A percentile compares a stretch with the other conserved stretches of the same genome.
phyloP scores from a whole-genome alignment of 2,113 vertebrate species.

The Anthoscopus minutus region DNA sequence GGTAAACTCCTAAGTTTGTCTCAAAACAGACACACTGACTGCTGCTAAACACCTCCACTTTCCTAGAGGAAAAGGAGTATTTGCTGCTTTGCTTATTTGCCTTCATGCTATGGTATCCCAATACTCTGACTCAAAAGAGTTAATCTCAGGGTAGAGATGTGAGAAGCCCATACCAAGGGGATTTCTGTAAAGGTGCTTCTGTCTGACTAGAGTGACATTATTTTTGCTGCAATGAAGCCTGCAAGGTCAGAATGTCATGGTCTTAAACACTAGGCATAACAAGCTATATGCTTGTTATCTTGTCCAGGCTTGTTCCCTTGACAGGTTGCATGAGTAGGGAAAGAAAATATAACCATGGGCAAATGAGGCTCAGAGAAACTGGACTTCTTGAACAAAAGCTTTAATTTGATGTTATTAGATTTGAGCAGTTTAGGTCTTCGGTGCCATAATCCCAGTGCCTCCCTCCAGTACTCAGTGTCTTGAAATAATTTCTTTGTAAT shows the following conservation, averaged over 20 bases:
- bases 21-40: not conserved
- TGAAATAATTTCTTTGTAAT: not conserved
- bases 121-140: not conserved
- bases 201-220: not conserved
- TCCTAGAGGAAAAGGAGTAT: not conserved
- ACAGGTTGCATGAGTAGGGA: not conserved
- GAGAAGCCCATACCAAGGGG: not conserved
- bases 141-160: not conserved
- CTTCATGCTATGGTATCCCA: rapidly evolving
- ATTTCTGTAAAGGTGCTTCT: not conserved
- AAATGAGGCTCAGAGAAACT: not conserved
- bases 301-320: not conserved
- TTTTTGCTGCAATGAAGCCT: not conserved
- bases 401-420: not conserved
- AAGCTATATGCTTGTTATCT: not conserved
- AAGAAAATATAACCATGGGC: not conserved
- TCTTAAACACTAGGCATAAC: not conserved
- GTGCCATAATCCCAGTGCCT: not conserved
- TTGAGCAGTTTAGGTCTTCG: not conserved
- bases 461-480: not conserved
- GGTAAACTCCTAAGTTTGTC: not conserved
- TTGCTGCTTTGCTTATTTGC: not conserved
- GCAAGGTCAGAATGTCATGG: not conserved
- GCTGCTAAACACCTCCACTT: not conserved
- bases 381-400: not conserved